phyloP scores from a whole-genome alignment of 2,797 vertebrate genomes.

The Chelon labrosus region DNA sequence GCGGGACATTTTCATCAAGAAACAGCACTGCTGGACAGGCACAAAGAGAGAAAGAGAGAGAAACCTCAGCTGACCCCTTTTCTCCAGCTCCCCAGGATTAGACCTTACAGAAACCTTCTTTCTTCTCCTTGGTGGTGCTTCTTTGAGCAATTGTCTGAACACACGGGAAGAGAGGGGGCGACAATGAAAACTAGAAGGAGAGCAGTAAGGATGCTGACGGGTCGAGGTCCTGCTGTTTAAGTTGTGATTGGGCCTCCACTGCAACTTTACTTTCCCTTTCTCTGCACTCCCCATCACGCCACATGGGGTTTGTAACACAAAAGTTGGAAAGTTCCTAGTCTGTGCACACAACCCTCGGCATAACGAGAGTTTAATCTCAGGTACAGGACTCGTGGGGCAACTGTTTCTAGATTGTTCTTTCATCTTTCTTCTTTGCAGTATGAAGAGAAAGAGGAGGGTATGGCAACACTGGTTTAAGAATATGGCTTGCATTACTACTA shows the following conservation, averaged over 20 bases:
- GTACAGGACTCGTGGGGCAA: constrained; percentile 1
- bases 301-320: constrained; percentile 29
- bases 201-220: constrained; percentile 46
- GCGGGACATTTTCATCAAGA: constrained; percentile 85
- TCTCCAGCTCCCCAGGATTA: constrained; percentile 68
- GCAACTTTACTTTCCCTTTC: background rate
- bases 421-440: too few relatives aligned
- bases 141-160: constrained; percentile 49
- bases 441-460: too few relatives aligned
- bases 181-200: constrained; percentile 42
- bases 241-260: constrained; percentile 42
- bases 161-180: constrained; percentile 38
- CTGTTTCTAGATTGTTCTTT: background rate
- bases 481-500: too few relatives aligned
- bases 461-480: too few relatives aligned
- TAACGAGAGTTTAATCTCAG: constrained; percentile 31
- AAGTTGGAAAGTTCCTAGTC: constrained; percentile 1
- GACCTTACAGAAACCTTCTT: constrained; percentile 64
- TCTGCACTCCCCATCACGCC: constrained; percentile 12
- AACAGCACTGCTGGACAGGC: constrained; percentile 65
- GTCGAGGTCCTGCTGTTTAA: constrained; percentile 55
- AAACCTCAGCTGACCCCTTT: constrained; percentile 65
- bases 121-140: constrained; percentile 66
- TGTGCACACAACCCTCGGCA: constrained; percentile 6
- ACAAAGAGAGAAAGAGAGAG: constrained; percentile 64